Evolutionary conservation across 1,140 invertebrate species (phyloP), one percentile per base, ranked within the genome.

Genomic region (Drosophila takahashii): DNA sequence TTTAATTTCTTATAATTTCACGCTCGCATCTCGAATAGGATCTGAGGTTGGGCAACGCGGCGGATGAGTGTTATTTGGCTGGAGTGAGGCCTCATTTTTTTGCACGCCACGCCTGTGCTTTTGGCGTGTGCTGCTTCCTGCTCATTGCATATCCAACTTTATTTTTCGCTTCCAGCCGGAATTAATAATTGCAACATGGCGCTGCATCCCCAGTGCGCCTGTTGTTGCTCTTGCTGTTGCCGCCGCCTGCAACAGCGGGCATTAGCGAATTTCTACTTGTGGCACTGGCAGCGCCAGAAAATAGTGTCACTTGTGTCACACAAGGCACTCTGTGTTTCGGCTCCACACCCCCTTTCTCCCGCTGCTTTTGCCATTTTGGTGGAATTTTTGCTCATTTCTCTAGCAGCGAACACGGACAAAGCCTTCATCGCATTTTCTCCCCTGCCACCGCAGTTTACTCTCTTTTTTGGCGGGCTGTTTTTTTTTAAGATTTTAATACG

Each of bases 141-240:
- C 85, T 89, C 79, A 89, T 89, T 78, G 74, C 76, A 78, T 78
- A 64, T 77, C 65, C 75, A 78, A 78, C 75, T 89, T 87, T 84
- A 84, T 80, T 79, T 87, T 77, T 81, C 71, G 77, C 84, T 87
- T 78, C 76, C 71, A 87, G 77, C 67, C 79, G 84, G 84, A 87
- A 84, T 89, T 87, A 87, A 89, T 87, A 87, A 87, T 87, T 87
- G 84, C 84, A 84, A 79, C 79, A 79, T 89, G 79, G 84, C 79
- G 67, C 66, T 78, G 69, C 48, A 76, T 81, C 70, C 74, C 59
- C 76, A 67, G 48, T 47, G 56, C 9, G 52, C 32, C 54, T 37
- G 50, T 47, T 53, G 53, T 56, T 73, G 48, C 53, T 26, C 37
- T 34, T 52, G 41, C n/a, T 13, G 37, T 47, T 72, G 57, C 58